Evolutionary conservation across 2,113 vertebrate species (phyloP), one percentile per base, ranked within the genome.

Genomic region (Ctenomys sociabilis): DNA sequence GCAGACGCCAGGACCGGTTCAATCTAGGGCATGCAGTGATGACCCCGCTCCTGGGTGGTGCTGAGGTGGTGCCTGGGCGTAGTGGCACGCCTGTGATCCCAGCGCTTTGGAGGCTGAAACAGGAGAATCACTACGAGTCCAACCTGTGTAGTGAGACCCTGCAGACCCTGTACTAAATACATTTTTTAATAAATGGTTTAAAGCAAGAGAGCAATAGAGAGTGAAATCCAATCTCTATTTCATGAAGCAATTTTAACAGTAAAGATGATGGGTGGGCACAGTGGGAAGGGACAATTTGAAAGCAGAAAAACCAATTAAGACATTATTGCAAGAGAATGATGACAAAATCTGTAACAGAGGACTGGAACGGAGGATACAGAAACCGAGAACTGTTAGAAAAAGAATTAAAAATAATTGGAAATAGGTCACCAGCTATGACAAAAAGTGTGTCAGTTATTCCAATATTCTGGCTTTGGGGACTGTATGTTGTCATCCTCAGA

Each of bases 351-450:
- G 22, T 28, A n/a, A 57, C 35, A n/a, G 21, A 17, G 11, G 22
- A 28, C 30, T 84, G 45, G 37, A 19, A 63, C 35, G 17, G 32
- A 78, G 37, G 77, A 32, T 11, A 32, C 37, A 80, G 22, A 75
- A 63, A 32, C n/a, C 37, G 28, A 95, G 35, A 90, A 85, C 40
- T 59, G 92, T 88, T 52, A 92, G 26, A 88, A 85, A 16, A 59
- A 54, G 45, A 91, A 77, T 40, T 22, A 49, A 66, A 94, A 91
- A 80, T 70, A 88, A 78, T 81, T 70, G 43, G 17, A 90, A 96
- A 80, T 63, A 30, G 28, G 66, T 16, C 63, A 24, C 32, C 73
- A 87, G 19, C 80, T 91, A 26, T n/a, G 28, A 90, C n/a, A 32
- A 13, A 78, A 91, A 95, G 40, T 75, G 8, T 89, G 57, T 80